phyloP scores from a whole-genome alignment of 2,888 invertebrate genomes.

The Ditylenchus weischeri region DNA sequence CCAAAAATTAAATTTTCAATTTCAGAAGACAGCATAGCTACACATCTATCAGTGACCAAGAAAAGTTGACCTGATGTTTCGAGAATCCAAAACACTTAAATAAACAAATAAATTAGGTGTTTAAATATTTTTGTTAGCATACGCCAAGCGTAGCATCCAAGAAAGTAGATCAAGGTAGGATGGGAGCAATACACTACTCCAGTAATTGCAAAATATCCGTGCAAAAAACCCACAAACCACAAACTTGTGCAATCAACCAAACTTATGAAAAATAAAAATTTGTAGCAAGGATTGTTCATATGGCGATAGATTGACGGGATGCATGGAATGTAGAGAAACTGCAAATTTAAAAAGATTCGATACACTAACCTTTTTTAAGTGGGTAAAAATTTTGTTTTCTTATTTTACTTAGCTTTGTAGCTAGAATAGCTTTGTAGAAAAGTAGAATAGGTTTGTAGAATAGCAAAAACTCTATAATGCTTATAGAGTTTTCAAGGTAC shows the following conservation, averaged over 20 bases:
- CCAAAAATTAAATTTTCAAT: slow-evolving; percentile 6
- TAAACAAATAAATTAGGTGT: background rate
- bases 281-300: slow-evolving; percentile 25
- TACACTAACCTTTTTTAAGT: too few species aligned
- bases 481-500: too few species aligned
- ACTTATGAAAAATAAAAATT: slow-evolving; percentile 36
- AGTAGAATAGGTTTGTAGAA: too few species aligned
- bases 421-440: too few species aligned
- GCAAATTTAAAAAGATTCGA: background rate
- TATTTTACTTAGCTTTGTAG: too few species aligned
- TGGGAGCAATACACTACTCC: slow-evolving; percentile 27
- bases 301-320: slow-evolving; percentile 10
- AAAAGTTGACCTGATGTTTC: slow-evolving; percentile 16
- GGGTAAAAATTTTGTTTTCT: too few species aligned
- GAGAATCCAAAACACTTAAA: slow-evolving; percentile 15
- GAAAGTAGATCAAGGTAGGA: slow-evolving; percentile 29
- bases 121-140: slow-evolving; percentile 11
- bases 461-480: too few species aligned
- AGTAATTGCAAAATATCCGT: slow-evolving; percentile 29
- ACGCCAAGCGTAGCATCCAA: slow-evolving; percentile 18
- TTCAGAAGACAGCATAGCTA: slow-evolving; percentile 15
- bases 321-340: slow-evolving; percentile 25
- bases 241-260: slow-evolving; percentile 30
- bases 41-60: slow-evolving; percentile 14
- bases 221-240: slow-evolving; percentile 23